phyloP scores from a whole-genome alignment of 92 coral and sea anemone genomes.

The Umimayanthus chanpuru region DNA sequence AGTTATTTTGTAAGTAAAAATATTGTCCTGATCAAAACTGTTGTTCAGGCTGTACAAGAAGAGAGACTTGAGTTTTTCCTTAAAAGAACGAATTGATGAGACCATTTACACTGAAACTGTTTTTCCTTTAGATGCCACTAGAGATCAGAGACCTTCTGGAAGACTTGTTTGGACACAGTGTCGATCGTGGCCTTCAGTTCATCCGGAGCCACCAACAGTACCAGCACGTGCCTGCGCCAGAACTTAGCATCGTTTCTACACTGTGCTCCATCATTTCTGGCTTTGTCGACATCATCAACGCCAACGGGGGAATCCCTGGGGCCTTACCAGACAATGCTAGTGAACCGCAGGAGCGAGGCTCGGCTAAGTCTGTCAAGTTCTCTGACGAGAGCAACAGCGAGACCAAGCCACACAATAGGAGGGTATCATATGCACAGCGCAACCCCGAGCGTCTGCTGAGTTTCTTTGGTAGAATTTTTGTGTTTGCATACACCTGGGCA shows the following conservation, averaged over 20 bases:
- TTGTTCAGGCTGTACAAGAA: no score
- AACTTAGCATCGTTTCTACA: constrained; percentile 71
- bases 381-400: constrained; percentile 59
- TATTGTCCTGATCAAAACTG: no score
- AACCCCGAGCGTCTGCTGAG: constrained; percentile 63
- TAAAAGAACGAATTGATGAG: no score
- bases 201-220: constrained; percentile 57
- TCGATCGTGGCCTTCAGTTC: constrained; percentile 83
- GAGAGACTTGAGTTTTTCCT: no score
- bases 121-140: constrained; percentile 62
- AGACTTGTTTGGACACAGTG: constrained; percentile 71
- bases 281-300: constrained; percentile 67
- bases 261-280: constrained; percentile 85
- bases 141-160: constrained; percentile 64
- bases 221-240: constrained; percentile 75
- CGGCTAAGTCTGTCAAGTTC: constrained; percentile 72
- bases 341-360: constrained; percentile 52
- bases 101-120: neutral
- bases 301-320: constrained; percentile 64
- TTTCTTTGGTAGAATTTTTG: constrained; percentile 78
- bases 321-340: constrained; percentile 1
- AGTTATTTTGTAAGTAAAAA: no score
- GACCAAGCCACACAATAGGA: constrained; percentile 42
- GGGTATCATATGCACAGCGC: constrained; percentile 65
- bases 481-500: constrained; percentile 97